Conservation (phyloP, 2,888 invertebrate genomes). For the Phyto melanocephala region DNA sequence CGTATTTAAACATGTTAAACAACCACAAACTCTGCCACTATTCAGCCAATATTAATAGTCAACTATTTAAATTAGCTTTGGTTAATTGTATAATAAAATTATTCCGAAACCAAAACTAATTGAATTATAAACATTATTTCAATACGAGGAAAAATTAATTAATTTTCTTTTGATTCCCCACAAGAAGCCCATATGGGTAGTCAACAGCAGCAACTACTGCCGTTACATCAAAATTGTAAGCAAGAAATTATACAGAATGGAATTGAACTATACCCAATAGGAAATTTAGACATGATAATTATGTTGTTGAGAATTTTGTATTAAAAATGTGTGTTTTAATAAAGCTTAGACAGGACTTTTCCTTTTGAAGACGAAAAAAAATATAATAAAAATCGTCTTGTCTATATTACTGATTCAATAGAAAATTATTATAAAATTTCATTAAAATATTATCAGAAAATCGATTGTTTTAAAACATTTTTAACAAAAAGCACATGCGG, state of each 20-base stretch:
- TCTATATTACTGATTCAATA: too few species aligned
- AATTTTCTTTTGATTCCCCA: constrained; percentile 32
- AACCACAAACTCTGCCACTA: neutral
- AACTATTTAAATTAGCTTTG: constrained; percentile 16
- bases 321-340: too few species aligned
- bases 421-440: too few species aligned
- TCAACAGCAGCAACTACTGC: neutral
- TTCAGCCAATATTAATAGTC: neutral
- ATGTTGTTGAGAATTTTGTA: too few species aligned
- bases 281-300: neutral
- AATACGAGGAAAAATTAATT: constrained; percentile 30
- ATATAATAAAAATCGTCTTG: too few species aligned
- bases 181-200: neutral
- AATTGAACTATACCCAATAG: neutral
- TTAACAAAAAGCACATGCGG: too few species aligned
- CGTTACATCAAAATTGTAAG: neutral
- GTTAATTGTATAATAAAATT: neutral
- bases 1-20: too few species aligned
- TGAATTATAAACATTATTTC: constrained; percentile 19
- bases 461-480: too few species aligned
- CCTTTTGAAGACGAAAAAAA: too few species aligned
- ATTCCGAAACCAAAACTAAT: constrained; percentile 11
- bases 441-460: too few species aligned
- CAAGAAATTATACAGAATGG: neutral
- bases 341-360: too few species aligned